These are phyloP conservation scores for Hydropotes inermis DNA, from an alignment of 2,113 vertebrate genomes.

Conservation along the genomic window DNA sequence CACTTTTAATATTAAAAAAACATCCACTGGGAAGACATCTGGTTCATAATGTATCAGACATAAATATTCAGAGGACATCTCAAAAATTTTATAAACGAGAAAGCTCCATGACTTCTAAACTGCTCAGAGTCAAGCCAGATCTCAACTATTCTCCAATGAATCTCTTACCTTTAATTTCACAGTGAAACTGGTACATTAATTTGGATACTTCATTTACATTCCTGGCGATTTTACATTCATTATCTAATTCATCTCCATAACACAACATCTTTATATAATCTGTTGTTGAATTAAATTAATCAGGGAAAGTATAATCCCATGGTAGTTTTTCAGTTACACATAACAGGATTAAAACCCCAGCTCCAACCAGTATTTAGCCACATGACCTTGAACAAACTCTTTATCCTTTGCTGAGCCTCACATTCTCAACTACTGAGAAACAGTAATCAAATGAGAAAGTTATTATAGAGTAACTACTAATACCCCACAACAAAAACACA, in stretches of 20 bases:
- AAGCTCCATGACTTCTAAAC: not conserved
- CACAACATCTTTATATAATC: not conserved
- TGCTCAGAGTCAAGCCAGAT: not conserved
- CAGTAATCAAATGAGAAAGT: not conserved
- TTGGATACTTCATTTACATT: not conserved
- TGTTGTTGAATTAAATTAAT: constrained; percentile 18
- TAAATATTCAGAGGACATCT: not conserved
- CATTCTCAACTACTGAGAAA: not conserved
- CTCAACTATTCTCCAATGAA: not conserved
- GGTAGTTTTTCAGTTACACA: not conserved
- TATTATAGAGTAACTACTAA: not conserved
- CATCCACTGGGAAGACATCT: not conserved
- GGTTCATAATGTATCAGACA: not conserved
- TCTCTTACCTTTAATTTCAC: constrained; percentile 20
- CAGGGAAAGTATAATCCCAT: constrained; percentile 13
- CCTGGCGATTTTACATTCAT: not conserved
- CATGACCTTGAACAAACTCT: not conserved
- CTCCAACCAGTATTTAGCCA: not conserved
- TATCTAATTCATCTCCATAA: constrained; percentile 5
- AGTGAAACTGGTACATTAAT: constrained; percentile 6
- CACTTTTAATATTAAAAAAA: not conserved
- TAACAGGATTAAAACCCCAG: not conserved
- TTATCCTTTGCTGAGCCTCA: not conserved
- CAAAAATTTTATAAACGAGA: not conserved
- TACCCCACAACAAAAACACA: not conserved